Conservation (phyloP, 2,113 vertebrate species). For the Melanocharis versteri region DNA sequence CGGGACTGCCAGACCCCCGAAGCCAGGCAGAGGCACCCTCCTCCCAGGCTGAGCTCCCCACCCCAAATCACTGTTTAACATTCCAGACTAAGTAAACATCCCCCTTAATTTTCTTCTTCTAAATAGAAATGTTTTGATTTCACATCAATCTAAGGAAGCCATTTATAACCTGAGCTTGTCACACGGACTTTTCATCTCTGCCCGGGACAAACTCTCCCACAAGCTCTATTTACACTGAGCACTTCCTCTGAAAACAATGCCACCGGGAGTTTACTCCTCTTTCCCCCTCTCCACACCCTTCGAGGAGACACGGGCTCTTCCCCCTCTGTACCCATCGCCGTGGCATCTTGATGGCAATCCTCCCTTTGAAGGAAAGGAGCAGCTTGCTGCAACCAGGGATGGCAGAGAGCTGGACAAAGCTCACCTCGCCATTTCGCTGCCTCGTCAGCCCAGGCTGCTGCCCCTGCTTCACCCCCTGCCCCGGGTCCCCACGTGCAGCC, state of each 20-base stretch:
- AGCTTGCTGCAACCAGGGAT: neutral
- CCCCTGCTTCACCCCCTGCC: neutral
- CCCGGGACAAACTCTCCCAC: slow-evolving; percentile 78
- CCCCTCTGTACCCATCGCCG: neutral
- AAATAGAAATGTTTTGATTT: slow-evolving; percentile 79
- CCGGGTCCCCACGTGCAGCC: accelerated
- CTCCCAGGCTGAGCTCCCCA: neutral
- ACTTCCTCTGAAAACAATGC: slow-evolving; percentile 97
- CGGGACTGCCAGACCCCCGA: neutral
- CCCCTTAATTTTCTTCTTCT: slow-evolving; percentile 72
- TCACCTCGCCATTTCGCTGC: neutral
- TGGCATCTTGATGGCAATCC: neutral
- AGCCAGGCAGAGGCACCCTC: neutral
- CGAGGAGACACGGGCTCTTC: neutral
- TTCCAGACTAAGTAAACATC: slow-evolving; percentile 79
- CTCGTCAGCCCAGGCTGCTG: neutral
- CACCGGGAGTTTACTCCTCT: slow-evolving; percentile 71
- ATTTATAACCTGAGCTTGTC: slow-evolving; percentile 81
- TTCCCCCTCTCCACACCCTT: slow-evolving; percentile 32
- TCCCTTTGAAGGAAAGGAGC: neutral
- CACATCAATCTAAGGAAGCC: slow-evolving; percentile 83
- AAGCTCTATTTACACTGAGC: slow-evolving; percentile 88
- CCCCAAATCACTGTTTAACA: slow-evolving; percentile 53
- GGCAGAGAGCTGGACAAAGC: neutral
- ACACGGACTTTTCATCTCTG: slow-evolving; percentile 78